phyloP scores from a whole-genome alignment of 2,797 vertebrate species.

The Syncerus caffer region DNA sequence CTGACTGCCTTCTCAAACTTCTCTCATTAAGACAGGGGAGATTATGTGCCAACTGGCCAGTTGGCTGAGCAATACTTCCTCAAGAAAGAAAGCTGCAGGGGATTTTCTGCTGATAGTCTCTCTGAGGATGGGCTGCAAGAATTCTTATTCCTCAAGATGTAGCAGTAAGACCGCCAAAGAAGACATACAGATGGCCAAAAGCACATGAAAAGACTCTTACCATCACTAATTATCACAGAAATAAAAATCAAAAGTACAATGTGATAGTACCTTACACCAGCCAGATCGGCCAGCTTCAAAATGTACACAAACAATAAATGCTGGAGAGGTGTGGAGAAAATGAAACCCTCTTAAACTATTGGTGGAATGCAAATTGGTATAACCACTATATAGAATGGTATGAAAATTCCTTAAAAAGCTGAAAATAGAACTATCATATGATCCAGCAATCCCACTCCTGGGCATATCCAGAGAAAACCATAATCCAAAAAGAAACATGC shows the following conservation, averaged over 20 bases:
- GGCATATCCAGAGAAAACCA: neutral
- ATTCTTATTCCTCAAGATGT: neutral
- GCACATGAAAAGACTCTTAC: neutral
- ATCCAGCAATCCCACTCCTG: neutral
- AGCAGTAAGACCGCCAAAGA: neutral
- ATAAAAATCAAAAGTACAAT: neutral
- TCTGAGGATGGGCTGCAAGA: neutral
- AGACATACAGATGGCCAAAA: neutral
- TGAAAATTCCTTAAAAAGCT: neutral
- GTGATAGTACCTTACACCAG: neutral
- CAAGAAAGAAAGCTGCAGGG: neutral
- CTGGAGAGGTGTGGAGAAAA: neutral
- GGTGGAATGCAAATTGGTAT: neutral
- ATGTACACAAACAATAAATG: neutral
- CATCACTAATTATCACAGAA: neutral
- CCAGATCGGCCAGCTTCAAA: neutral
- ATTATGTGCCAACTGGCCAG: neutral
- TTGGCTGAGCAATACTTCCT: neutral
- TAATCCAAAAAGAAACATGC: neutral
- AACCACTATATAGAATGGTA: neutral
- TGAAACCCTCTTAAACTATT: neutral
- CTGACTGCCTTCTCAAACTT: neutral
- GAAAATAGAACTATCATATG: neutral
- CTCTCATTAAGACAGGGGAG: neutral
- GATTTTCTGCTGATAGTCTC: neutral